Conservation (phyloP, 2,113 vertebrate genomes). For the Amphilophus citrinellus region DNA sequence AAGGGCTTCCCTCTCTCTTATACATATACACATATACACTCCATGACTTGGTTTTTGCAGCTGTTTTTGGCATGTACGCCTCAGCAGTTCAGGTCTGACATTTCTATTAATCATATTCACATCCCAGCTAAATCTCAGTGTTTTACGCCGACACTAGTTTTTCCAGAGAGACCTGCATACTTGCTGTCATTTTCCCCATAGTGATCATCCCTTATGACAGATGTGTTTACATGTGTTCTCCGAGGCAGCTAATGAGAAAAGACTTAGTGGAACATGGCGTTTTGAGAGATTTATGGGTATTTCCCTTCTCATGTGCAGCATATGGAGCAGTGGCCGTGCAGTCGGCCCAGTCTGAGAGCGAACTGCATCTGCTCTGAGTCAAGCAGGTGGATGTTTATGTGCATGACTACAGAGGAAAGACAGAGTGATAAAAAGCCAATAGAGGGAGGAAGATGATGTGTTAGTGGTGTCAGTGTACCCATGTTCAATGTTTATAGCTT, state of each 20-base stretch:
- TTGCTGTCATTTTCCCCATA: conserved; percentile 30
- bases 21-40: background rate
- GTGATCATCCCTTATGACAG: conserved; percentile 37
- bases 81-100: conserved; percentile 9
- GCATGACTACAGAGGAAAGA: background rate
- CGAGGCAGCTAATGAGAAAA: conserved; percentile 39
- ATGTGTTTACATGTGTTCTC: conserved; percentile 48
- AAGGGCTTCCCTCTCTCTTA: conserved; percentile 21
- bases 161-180: conserved; percentile 46
- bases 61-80: conserved; percentile 31
- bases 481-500: conserved; percentile 22
- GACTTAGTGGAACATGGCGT: conserved; percentile 48
- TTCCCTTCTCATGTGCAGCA: conserved; percentile 32
- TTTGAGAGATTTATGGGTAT: conserved; percentile 54
- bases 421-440: background rate
- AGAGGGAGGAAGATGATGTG: background rate
- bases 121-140: conserved; percentile 11
- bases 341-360: background rate
- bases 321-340: background rate
- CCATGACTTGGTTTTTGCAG: conserved; percentile 10
- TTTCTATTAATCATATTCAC: conserved; percentile 46
- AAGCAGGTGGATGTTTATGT: conserved; percentile 30
- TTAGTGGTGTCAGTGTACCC: background rate
- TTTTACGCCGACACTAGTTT: background rate
- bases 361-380: background rate